phyloP scores from a whole-genome alignment of 1,140 invertebrate species.

The Leptinotarsa undecemlineata region DNA sequence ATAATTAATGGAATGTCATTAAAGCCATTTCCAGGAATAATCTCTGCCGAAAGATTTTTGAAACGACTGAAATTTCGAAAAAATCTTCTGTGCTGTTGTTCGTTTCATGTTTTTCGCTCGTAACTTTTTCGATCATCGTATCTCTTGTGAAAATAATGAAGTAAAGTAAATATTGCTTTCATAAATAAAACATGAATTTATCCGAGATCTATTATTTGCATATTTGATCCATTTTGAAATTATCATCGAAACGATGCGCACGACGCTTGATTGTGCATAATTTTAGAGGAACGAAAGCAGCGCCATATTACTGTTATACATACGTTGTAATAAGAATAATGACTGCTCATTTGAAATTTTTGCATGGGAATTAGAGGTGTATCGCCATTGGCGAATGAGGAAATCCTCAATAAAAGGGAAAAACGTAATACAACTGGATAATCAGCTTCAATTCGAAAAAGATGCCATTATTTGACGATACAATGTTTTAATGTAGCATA shows the following conservation, averaged over 20 bases:
- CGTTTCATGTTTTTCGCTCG: constrained; percentile 41
- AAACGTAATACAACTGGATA: constrained; percentile 12
- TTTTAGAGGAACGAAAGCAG: constrained; percentile 37
- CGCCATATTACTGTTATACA: constrained; percentile 28
- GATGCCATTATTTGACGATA: no score
- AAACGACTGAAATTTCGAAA: neutral
- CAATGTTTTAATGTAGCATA: no score
- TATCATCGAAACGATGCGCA: constrained; percentile 38
- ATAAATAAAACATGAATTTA: constrained; percentile 50
- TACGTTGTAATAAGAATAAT: constrained; percentile 29
- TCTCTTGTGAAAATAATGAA: constrained; percentile 46
- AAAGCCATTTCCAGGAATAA: no score
- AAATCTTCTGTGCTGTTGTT: constrained; percentile 24
- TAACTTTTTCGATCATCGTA: constrained; percentile 44
- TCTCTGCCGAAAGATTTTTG: no score
- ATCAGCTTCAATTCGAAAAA: neutral
- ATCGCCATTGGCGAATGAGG: constrained; percentile 21
- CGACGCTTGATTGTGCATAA: constrained; percentile 40
- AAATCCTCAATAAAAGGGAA: constrained; percentile 26
- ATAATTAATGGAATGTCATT: no score
- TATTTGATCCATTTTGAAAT: constrained; percentile 51
- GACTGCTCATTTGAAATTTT: constrained; percentile 25
- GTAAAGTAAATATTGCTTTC: constrained; percentile 45
- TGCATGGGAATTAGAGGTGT: constrained; percentile 17
- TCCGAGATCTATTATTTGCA: constrained; percentile 52